Percentiles rank a stretch among this genome's conserved stretches.
Conservation (phyloP, 2,888 invertebrate genomes). For the Tipula confusa region DNA sequence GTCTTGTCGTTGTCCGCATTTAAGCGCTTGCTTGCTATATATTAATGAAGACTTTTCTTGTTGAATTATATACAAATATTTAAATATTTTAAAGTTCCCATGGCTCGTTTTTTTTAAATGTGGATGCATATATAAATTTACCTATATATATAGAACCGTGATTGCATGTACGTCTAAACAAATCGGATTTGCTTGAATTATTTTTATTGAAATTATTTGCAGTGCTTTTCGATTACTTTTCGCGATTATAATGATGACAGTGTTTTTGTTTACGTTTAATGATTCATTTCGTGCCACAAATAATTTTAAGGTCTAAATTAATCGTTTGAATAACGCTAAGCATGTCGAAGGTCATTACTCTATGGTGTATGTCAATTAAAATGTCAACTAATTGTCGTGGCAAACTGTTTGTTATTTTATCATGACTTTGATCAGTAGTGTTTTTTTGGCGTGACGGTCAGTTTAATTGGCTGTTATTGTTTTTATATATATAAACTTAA, state of each 20-base stretch:
- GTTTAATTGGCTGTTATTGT: neutral
- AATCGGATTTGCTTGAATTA: constrained; percentile 3
- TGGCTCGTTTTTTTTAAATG: neutral
- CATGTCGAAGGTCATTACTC: neutral
- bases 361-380: neutral
- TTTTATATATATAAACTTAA: no score
- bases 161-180: neutral
- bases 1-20: neutral
- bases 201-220: neutral
- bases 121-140: neutral
- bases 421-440: neutral
- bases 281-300: neutral
- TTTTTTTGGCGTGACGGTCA: neutral
- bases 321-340: neutral
- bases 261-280: neutral
- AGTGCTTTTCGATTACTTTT: neutral
- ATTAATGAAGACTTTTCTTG: neutral
- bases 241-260: neutral
- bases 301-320: neutral
- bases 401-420: neutral
- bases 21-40: neutral
- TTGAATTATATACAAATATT: neutral
- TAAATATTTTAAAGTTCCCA: neutral
- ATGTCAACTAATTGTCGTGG: neutral
- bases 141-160: neutral